Base-by-base conservation (phyloP, 2,113 vertebrate species). In the Phrynosoma platyrhinos region DNA sequence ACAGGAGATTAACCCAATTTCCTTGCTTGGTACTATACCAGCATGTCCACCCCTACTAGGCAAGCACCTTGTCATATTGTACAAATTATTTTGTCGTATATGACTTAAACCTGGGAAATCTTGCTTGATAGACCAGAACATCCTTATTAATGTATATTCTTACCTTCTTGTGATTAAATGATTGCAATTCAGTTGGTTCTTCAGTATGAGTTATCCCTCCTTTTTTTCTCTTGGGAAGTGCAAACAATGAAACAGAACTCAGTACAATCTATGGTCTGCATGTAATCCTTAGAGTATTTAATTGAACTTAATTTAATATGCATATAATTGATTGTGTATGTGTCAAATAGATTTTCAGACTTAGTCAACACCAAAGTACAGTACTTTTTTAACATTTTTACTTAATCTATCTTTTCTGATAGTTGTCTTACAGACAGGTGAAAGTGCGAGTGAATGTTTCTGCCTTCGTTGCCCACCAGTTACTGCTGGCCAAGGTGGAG, bases 361-460 rank as follows among this genome's bases (percentile, higher is more conserved):
- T 81, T 88, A 10, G 6, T 36, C 89, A 84, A 42, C n/a, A 89
- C 92, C 72, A 87, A 69, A 86, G 89, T 18, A n/a, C n/a, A n/a
- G n/a, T n/a, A n/a, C n/a, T 78, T 18, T 9, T 68, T 87, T 82
- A 25, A 84, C 79, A 2, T 52, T 85, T 92, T 86, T 86, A 92
- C 93, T 94, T 90, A 96, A 93, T 88, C 79, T 89, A 84, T 47
- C 92, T 55, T 92, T 91, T 87, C 93, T 93, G 90, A 71, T 91
- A 99, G 99, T 98, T 95, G 96, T 99, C 91, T 96, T 99, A 88
- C 98, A 99, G 97, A 99, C 98, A 18, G 97, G 97, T 10, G 99
- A 99, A 94, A 98, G 98, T 81, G 98, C 98, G 84, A 99, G 98
- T 27, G 99, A 99, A 92, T 99, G 98, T 93, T 99, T 99, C 93